Conservation (phyloP, 2,888 invertebrate genomes). For the Chorisops tibialis region DNA sequence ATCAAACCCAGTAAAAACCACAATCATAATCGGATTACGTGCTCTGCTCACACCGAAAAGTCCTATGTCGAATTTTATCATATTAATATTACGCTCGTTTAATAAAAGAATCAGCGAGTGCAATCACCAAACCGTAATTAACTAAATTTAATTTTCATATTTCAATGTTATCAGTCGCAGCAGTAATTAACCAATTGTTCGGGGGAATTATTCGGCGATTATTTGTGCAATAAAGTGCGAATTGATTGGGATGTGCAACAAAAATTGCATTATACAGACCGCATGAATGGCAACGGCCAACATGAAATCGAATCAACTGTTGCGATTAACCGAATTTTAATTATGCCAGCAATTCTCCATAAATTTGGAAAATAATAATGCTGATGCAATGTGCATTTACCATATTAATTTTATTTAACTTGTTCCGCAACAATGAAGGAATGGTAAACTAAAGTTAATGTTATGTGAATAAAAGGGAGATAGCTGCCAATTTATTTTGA, state of each 20-base stretch:
- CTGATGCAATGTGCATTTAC: conserved; percentile 18
- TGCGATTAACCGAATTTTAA: conserved; percentile 20
- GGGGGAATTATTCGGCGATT: conserved; percentile 17
- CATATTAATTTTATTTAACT: no score
- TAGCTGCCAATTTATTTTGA: no score
- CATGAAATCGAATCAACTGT: conserved; percentile 20
- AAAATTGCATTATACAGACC: background rate
- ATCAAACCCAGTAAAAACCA: no score
- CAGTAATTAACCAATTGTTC: conserved; percentile 23
- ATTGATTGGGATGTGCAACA: conserved; percentile 7
- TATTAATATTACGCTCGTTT: no score
- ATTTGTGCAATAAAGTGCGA: conserved; percentile 21
- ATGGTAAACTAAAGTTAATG: no score
- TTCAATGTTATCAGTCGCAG: conserved; percentile 21
- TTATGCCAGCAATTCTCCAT: conserved; percentile 13
- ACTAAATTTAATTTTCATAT: conserved; percentile 22
- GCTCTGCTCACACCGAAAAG: no score
- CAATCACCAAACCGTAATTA: conserved; percentile 14
- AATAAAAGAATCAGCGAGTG: background rate
- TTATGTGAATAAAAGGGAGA: no score
- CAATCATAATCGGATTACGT: no score
- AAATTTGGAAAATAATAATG: conserved; percentile 19
- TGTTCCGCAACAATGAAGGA: no score
- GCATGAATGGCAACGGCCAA: background rate
- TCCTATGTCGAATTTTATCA: no score